Percentiles rank a stretch among this genome's conserved stretches.
phyloP scores from a whole-genome alignment of 1,140 invertebrate genomes.

The Papilio polytes region DNA sequence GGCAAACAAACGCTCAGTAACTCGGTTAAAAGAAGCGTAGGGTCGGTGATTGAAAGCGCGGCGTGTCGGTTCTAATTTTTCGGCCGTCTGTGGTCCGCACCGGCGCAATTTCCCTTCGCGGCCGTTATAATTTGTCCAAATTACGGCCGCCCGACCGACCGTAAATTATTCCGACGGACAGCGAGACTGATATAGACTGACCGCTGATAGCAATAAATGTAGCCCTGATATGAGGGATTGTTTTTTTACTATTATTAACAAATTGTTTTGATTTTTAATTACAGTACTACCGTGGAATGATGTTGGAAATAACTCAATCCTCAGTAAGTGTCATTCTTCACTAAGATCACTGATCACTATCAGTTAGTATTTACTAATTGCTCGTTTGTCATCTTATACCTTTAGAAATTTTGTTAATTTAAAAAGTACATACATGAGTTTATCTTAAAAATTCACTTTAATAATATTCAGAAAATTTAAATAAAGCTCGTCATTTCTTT shows the following conservation, averaged over 20 bases:
- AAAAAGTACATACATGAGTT: too few relatives aligned
- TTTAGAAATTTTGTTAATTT: too few relatives aligned
- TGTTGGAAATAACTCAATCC: too few relatives aligned
- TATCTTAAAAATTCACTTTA: too few relatives aligned
- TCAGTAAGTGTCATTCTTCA: too few relatives aligned
- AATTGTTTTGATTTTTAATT: not conserved
- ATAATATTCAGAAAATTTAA: too few relatives aligned
- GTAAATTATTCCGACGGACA: slow-evolving; percentile 33
- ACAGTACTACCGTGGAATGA: not conserved
- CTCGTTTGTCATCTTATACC: too few relatives aligned
- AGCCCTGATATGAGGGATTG: not conserved
- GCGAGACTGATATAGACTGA: slow-evolving; percentile 27
- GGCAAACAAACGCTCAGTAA: slow-evolving; percentile 19
- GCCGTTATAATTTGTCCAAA: slow-evolving; percentile 36
- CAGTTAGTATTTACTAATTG: too few relatives aligned
- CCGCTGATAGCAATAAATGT: slow-evolving; percentile 28
- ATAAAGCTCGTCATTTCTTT: too few relatives aligned
- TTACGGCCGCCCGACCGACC: slow-evolving; percentile 32
- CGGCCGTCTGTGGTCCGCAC: slow-evolving; percentile 24
- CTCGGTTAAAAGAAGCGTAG: slow-evolving; percentile 29
- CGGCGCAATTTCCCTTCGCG: slow-evolving; percentile 31
- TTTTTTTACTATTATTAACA: not conserved
- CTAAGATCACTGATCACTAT: too few relatives aligned
- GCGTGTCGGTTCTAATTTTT: slow-evolving; percentile 33
- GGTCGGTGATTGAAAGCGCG: slow-evolving; percentile 29